Percentiles rank a stretch among this genome's conserved stretches.
phyloP scores from a whole-genome alignment of 2,888 invertebrate species.

The Erebia palarica region DNA sequence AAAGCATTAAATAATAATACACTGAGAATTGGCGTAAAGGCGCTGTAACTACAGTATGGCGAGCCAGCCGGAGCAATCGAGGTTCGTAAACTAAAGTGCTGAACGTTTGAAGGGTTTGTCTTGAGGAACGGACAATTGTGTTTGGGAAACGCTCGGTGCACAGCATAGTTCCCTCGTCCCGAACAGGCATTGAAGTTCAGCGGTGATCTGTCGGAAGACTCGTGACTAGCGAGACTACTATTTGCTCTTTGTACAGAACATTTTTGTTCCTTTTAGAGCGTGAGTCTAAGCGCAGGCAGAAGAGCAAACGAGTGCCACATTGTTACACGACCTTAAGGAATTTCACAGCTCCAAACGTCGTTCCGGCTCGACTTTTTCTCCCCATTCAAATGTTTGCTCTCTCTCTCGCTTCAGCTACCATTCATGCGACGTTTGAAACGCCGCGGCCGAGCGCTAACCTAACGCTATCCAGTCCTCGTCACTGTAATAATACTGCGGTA shows the following conservation, averaged over 20 bases:
- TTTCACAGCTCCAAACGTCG: constrained; percentile 76
- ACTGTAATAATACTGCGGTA: constrained; percentile 82
- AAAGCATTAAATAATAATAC: constrained; percentile 82
- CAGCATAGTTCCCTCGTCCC: constrained; percentile 42
- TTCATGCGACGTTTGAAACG: constrained; percentile 72
- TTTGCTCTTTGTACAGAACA: constrained; percentile 77
- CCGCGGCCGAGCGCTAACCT: constrained; percentile 70
- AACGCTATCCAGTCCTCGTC: constrained; percentile 80
- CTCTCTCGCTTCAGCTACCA: constrained; percentile 78
- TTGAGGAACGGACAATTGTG: constrained; percentile 39
- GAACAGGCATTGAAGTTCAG: constrained; percentile 56
- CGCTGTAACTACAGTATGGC: constrained; percentile 76
- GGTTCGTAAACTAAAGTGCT: constrained; percentile 42
- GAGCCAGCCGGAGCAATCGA: constrained; percentile 69
- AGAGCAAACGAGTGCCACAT: constrained; percentile 79
- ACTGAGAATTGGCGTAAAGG: constrained; percentile 82
- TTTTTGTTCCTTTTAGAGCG: constrained; percentile 80
- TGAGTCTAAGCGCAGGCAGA: constrained; percentile 72
- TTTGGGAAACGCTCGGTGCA: constrained; percentile 37
- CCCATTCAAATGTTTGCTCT: constrained; percentile 77
- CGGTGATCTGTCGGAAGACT: constrained; percentile 76
- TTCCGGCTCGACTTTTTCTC: constrained; percentile 67
- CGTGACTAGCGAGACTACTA: constrained; percentile 75
- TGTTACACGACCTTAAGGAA: constrained; percentile 79
- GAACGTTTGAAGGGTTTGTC: constrained; percentile 37